phyloP scores from a whole-genome alignment of 2,797 vertebrate species.

The Anabacerthia variegaticeps region DNA sequence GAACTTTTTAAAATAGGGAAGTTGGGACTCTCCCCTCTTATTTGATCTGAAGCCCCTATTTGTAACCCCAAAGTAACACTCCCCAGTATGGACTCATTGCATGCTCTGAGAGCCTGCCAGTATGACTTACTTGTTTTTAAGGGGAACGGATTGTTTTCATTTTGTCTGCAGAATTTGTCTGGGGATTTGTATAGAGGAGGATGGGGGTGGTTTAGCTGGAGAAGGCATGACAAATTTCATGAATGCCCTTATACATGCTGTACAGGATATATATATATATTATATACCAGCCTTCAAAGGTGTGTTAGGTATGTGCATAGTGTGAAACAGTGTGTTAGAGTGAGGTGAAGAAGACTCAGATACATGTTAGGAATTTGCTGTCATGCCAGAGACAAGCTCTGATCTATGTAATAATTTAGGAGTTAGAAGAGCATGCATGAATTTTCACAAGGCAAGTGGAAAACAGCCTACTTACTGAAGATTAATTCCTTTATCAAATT shows the following conservation, averaged over 20 bases:
- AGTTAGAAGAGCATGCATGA: accelerated
- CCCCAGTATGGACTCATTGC: not conserved
- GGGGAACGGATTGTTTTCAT: not conserved
- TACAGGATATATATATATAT: not conserved
- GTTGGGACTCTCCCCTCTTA: constrained; percentile 37
- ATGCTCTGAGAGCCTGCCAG: not conserved
- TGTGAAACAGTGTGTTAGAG: not conserved
- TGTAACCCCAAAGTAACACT: not conserved
- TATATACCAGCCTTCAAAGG: not conserved
- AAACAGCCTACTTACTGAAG: not conserved
- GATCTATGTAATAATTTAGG: not conserved
- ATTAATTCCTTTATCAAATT: not conserved
- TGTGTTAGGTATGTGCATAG: not conserved
- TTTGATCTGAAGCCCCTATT: not conserved
- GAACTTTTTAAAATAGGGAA: constrained; percentile 59
- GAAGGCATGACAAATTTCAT: not conserved
- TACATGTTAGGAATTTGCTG: not conserved
- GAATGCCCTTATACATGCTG: not conserved
- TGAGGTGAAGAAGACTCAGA: not conserved
- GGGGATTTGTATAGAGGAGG: not conserved
- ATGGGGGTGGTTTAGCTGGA: not conserved
- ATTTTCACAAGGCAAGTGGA: not conserved
- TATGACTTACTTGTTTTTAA: not conserved
- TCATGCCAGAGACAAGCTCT: not conserved
- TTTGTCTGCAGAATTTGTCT: not conserved